Conservation (phyloP, 2,888 invertebrate genomes). For the Drosophila fungiperda region DNA sequence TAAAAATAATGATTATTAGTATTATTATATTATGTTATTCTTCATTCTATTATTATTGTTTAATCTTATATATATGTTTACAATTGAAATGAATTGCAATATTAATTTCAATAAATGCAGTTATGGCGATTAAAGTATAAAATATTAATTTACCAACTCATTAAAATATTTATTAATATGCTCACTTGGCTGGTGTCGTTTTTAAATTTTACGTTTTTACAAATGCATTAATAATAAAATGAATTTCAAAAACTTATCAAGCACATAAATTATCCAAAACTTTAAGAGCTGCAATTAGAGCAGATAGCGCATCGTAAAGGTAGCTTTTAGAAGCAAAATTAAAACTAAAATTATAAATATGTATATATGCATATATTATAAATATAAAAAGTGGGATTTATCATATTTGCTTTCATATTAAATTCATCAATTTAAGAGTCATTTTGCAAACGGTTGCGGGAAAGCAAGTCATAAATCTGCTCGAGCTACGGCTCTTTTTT, state of each 20-base stretch:
- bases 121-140: neutral
- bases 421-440: slow-evolving; percentile 16
- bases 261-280: neutral
- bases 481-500: slow-evolving; percentile 59
- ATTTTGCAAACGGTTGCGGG: slow-evolving; percentile 49
- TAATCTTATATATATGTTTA: neutral
- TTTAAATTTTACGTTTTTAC: neutral
- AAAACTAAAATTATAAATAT: too few relatives aligned
- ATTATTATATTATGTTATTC: neutral
- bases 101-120: neutral
- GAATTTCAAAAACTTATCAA: too few relatives aligned
- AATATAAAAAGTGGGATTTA: neutral
- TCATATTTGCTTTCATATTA: neutral
- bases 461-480: slow-evolving; percentile 59
- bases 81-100: neutral
- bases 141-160: neutral
- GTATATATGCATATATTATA: too few relatives aligned
- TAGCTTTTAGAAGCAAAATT: neutral
- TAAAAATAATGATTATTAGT: neutral
- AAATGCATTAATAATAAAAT: neutral
- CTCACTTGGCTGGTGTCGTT: neutral
- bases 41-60: neutral
- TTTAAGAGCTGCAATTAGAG: slow-evolving; percentile 1
- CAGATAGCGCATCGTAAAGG: neutral
- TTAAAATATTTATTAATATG: neutral